Evolutionary conservation across 1,140 invertebrate species (phyloP), one percentile per base, ranked within the genome.

Genomic region (Aphelenchoides besseyi): DNA sequence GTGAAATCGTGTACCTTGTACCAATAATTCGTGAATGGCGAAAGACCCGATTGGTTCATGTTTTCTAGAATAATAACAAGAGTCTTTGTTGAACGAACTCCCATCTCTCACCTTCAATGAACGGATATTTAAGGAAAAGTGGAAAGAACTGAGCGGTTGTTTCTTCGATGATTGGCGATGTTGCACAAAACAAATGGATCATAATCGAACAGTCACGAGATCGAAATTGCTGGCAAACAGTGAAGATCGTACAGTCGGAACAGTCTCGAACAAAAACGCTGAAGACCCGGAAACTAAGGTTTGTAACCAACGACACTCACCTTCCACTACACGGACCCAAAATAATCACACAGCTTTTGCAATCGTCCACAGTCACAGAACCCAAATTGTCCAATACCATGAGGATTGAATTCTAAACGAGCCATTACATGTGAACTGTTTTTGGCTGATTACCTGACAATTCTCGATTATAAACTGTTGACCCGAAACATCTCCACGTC

Each of bases 181-280:
- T 78, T 54, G 73, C 53, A 48, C 77, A 79, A 61, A 77, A 79
- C 3, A 79, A 28, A 54, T 67, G 57, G 30, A 52, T 70, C 2
- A 23, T 54, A 9, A 78, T 52, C 54, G 74, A 29, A 54, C 74
- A 77, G 63, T 79, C 78, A 2, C 78, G 9, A 36, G 74, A 70
- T 32, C 77, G 53, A n/a, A 79, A 79, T 64, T 79, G 77, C 32
- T 80, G 78, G 52, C 77, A 80, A 26, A 71, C 66, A 16, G 74
- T 48, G 35, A 63, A 77, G 12, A 79, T 30, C 1, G 41, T n/a
- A 9, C 73, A 73, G 52, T 74, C 76, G 48, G 53, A 57, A 35
- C 68, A 77, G 52, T 79, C 70, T 48, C 77, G 72, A 26, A 80
- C 28, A 28, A 79, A 79, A 16, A 80, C 35, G 26, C 77, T 77